Conservation (phyloP, 2,888 invertebrate genomes). For the Troides aeacus region DNA sequence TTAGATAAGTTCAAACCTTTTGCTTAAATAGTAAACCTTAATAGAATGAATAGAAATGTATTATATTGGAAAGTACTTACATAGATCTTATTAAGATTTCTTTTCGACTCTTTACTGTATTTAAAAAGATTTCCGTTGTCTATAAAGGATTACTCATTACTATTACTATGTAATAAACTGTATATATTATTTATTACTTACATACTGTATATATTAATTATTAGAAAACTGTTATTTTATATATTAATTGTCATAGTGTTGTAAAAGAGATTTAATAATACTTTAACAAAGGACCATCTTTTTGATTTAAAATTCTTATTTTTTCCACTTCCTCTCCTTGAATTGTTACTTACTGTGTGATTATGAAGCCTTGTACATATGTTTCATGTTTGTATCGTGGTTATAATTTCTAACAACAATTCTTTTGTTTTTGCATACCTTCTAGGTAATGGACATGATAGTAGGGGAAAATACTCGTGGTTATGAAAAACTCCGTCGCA, state of each 20-base stretch:
- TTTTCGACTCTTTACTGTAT: too few relatives aligned
- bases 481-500: not conserved
- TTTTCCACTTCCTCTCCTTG: not conserved
- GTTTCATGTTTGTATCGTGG: not conserved
- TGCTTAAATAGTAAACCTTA: too few relatives aligned
- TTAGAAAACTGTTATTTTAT: not conserved
- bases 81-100: too few relatives aligned
- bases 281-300: not conserved
- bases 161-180: too few relatives aligned
- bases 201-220: too few relatives aligned
- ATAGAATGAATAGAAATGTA: too few relatives aligned
- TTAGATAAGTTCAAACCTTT: too few relatives aligned
- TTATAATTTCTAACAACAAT: not conserved
- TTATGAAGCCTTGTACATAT: not conserved
- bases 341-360: not conserved
- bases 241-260: not conserved
- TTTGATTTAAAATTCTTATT: not conserved
- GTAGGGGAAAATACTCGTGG: not conserved
- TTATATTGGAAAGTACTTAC: too few relatives aligned
- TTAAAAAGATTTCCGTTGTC: too few relatives aligned
- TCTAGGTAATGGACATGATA: not conserved
- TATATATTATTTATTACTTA: too few relatives aligned
- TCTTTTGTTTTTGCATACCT: not conserved
- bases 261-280: not conserved
- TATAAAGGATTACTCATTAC: too few relatives aligned